Base-by-base conservation (phyloP, 1,140 invertebrate genomes). In the Lethrus apterus region DNA sequence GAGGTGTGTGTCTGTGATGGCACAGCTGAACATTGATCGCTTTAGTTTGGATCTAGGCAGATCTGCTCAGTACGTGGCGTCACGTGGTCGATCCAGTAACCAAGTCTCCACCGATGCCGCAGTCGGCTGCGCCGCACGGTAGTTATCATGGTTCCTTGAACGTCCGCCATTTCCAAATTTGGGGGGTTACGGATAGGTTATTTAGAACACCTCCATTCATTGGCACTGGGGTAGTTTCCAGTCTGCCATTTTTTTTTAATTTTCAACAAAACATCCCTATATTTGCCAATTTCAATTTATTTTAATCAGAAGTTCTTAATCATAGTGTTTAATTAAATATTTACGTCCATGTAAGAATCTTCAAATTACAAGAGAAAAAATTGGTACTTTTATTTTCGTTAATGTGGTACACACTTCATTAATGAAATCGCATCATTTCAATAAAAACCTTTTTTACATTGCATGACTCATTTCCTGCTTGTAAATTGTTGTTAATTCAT, bases 11-110 rank as follows among this genome's bases (percentile, higher is more conserved):
- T 66, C 73, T 71, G 73, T 77, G 74, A 76, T 76, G 70, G 73
- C 75, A 75, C 73, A 75, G 67, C 75, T 77, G 75, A 76, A 75
- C 74, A 77, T 76, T 70, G 74, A 76, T 77, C 74, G 74, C 74
- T 76, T 70, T 64, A 65, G 61, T 61, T 59, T 66, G 60, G 59
- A 48, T 48, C 38, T 69, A 71, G 67, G 73, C 73, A 73, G 74
- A 77, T 77, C 75, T 77, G 75, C 72, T 76, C 74, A 77, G 75
- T 75, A 65, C 60, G 70, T 72, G 71, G 71, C 72, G 70, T 74
- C 70, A 76, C 71, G 64, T 72, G 71, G 71, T 74, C 69, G 70
- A 70, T 75, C 68, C 70, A 70, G 70, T 70, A 74, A 69, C 69
- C 70, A 72, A 67, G 68, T 68, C 68, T 29, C 68, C 57, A 65